Evolutionary conservation across 30 jellyfish, hydroid and myxozoan genomes (phyloP).

Genomic region (Calvadosia cruxmelitensis): DNA sequence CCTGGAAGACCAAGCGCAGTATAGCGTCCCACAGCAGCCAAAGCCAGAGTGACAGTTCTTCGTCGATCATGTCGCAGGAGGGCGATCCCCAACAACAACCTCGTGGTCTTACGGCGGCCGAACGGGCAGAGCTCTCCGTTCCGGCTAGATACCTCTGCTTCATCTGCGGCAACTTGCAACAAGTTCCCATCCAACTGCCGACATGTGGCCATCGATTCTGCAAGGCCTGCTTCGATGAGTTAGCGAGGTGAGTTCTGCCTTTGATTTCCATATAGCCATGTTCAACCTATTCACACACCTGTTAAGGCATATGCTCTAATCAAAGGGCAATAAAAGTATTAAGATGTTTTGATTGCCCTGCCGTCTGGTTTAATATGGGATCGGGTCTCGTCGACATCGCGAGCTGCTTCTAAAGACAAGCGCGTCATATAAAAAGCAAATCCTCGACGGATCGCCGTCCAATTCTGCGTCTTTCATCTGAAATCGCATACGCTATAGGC

Average conservation of each 20-base stretch:
- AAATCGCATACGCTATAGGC: too few species aligned
- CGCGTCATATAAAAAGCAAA: too few species aligned
- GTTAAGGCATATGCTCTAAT: too few species aligned
- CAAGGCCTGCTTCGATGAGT: background rate
- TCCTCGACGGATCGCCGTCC: too few species aligned
- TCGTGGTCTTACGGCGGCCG: background rate
- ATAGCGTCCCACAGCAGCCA: background rate
- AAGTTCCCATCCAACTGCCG: background rate
- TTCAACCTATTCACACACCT: too few species aligned
- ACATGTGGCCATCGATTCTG: conserved; percentile 1
- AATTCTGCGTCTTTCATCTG: too few species aligned
- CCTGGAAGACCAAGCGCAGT: background rate
- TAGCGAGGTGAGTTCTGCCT: background rate
- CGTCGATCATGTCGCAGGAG: background rate
- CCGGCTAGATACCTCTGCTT: background rate
- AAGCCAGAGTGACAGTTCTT: background rate
- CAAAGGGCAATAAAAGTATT: too few species aligned
- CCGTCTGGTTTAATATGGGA: too few species aligned
- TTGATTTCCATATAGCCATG: too few species aligned
- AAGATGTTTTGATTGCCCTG: too few species aligned
- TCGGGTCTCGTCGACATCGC: too few species aligned
- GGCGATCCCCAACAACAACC: background rate
- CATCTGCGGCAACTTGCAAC: background rate
- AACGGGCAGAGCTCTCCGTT: background rate
- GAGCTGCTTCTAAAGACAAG: too few species aligned